Base-by-base conservation (phyloP, 1,140 invertebrate species). In the Hesperophylax magnus region DNA sequence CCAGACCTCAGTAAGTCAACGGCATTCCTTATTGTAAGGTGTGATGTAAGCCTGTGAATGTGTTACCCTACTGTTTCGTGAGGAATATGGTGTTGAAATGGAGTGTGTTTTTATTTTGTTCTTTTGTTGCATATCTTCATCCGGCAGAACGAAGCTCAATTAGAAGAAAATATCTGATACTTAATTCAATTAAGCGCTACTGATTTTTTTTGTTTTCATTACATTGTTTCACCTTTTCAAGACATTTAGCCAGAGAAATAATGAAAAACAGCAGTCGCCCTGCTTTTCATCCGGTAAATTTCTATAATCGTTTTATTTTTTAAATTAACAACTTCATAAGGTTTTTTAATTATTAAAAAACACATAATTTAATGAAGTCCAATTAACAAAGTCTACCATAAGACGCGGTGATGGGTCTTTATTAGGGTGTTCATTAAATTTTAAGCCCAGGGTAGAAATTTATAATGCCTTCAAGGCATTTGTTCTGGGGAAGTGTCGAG, bases 251-350 rank as follows among this genome's bases (percentile, higher is more conserved):
- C 34, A 11, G 17, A 47, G 31, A 67, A 17, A 67, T 11, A 47
- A 47, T 47, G 11, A 47, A 47, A 47, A 47, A 47, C 39, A 47
- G 39, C 14, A 11, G 39, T 9, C 3, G 39, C 39, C 11, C 39
- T 14, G 11, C 39, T 47, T 47, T 14, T 65, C 5, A 22, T 6
- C 15, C 31, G 24, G 27, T 53, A 15, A 72, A 72, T 72, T 31
- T 72, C n/a, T 72, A 56, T 54, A 27, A 72, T 15, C 11, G 67
- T n/a, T 72, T 72, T 72, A n/a, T 72, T 72, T 72, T 72, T 72
- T 24, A 17, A 72, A 56, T 72, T 72, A 56, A 24, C 47, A 53
- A 11, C 20, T 72, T 54, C 17, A 52, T 72, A 15, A 72, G 20
- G 6, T 67, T 27, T 54, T 54, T 54, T 34, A 20, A 69, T 69